Evolutionary conservation across 2,113 vertebrate species (phyloP), one percentile per base, ranked within the genome.

Genomic region (Odontesthes bonariensis): DNA sequence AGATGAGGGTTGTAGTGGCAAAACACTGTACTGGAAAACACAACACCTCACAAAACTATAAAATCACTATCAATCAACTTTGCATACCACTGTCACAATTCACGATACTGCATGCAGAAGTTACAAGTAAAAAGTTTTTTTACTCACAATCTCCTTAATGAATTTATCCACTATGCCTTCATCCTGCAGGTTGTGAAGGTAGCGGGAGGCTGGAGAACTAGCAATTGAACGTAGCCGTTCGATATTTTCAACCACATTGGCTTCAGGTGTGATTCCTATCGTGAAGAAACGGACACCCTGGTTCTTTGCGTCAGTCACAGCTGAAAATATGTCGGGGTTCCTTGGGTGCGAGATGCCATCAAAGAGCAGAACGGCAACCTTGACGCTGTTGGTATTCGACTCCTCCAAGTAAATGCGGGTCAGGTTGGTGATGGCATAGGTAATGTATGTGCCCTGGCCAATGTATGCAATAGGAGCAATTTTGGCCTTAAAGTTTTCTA

Each of bases 391-490:
- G 0, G 38, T 47, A 8, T 73, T 86, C 0, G 96, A 96, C 91
- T 98, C 96, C 12, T 94, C 94, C 89, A 93, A 69, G 79, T 96
- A 98, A 22, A 98, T 92, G 8, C 93, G 94, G 11, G 97, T 98
- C 59, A 98, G 93, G 89, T 98, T 98, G 79, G 96, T 97, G 88
- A 97, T 95, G 73, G 97, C 97, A 0, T 96, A 97, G 44, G 96
- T 97, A 69, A 95, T 95, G 78, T 96, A 97, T 67, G 96, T 97
- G 65, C 96, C 96, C 0, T 97, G 96, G 31, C 96, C 96, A 9
- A 96, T 97, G 79, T 95, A 96, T 1, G 56, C 38, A 13, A 97
- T 94, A 10, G 96, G 93, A 31, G 86, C 70, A 17, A 97, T 73
- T 7, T 69, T 90, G 22, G 94, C 88, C 86, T 95, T 95, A 89